Percentiles rank a stretch among this genome's conserved stretches.
Evolutionary conservation across 2,888 invertebrate genomes (phyloP).

Genomic region (Erynnis tages): DNA sequence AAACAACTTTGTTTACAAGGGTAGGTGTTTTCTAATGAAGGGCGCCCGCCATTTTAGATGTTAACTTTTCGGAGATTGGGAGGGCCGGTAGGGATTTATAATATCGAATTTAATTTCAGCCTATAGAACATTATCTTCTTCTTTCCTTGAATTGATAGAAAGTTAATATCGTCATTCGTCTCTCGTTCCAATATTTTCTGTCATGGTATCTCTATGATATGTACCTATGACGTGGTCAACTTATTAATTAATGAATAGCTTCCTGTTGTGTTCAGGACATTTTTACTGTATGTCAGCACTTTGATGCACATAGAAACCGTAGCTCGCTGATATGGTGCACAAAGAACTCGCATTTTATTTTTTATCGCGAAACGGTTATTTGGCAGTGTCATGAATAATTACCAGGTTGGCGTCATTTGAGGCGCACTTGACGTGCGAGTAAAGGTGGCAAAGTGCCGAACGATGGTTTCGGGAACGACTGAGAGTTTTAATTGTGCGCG

Average conservation of each 20-base stretch:
- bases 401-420: constrained; percentile 5
- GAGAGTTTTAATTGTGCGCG: constrained; percentile 13
- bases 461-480: constrained; percentile 11
- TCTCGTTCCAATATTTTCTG: neutral
- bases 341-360: no score
- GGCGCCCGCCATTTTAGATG: constrained; percentile 10
- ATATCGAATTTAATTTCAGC: no score
- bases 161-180: no score
- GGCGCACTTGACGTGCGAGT: constrained; percentile 15
- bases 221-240: neutral
- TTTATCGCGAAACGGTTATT: neutral
- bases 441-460: constrained; percentile 29
- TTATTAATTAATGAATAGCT: constrained; percentile 26
- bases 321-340: no score
- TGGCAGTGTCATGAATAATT: constrained; percentile 24
- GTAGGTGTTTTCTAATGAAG: neutral
- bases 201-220: neutral
- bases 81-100: no score
- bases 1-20: no score
- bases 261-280: constrained; percentile 22
- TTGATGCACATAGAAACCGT: no score
- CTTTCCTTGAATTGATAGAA: neutral
- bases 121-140: no score
- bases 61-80: no score
- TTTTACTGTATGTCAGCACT: neutral